Evolutionary conservation across 1,140 invertebrate genomes (phyloP).

Genomic region (Bicyclus anynana): DNA sequence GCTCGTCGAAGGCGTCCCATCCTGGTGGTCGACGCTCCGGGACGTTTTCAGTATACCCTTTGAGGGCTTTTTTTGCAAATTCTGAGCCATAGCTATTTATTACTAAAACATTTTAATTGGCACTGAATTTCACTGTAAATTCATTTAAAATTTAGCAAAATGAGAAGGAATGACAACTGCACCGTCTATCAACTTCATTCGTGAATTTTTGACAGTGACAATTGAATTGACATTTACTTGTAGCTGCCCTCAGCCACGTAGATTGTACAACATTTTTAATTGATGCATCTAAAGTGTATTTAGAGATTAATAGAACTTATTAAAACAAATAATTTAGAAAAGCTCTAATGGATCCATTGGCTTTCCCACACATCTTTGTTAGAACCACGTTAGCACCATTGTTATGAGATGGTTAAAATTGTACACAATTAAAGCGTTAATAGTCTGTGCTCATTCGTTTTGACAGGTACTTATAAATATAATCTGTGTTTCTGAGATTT

Average conservation of each 20-base stretch:
- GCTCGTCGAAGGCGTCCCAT: conserved; percentile 61
- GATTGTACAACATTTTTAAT: too few species aligned
- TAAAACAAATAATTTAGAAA: too few species aligned
- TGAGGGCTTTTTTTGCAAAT: conserved; percentile 84
- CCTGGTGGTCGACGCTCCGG: conserved; percentile 82
- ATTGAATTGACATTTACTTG: too few species aligned
- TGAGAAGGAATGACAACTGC: conserved; percentile 15
- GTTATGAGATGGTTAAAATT: too few species aligned
- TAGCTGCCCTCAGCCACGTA: background rate
- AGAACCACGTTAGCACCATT: too few species aligned
- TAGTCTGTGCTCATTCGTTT: background rate
- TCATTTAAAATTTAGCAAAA: conserved; percentile 10
- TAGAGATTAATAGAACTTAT: too few species aligned
- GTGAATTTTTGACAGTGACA: background rate
- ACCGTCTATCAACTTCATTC: background rate
- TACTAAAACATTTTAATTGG: conserved; percentile 40
- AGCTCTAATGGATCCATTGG: too few species aligned
- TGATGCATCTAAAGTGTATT: too few species aligned
- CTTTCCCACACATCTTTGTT: too few species aligned
- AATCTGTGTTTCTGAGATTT: background rate
- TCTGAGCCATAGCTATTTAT: conserved; percentile 62
- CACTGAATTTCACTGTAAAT: conserved; percentile 10
- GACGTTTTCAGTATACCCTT: conserved; percentile 96
- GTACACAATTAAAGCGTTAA: too few species aligned
- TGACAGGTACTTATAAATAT: background rate